Evolutionary conservation across 2,888 invertebrate species (phyloP), one percentile per base, ranked within the genome.

Genomic region (Hydropsyche betteni): DNA sequence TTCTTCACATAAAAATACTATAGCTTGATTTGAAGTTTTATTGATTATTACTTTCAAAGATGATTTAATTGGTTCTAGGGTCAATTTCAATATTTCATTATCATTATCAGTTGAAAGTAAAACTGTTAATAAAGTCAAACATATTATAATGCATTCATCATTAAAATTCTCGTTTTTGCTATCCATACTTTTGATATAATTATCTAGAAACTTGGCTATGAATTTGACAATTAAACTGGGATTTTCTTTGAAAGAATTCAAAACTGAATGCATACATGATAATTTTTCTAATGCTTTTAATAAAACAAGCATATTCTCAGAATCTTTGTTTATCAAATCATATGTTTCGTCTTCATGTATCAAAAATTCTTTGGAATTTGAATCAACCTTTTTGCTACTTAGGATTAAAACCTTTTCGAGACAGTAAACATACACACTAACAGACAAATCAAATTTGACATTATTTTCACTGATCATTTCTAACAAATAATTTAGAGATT

Each of bases 251-350:
- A 90, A 82, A 72, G 83, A 80, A 70, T 82, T 81, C 55, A 87
- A 83, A 44, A 89, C 82, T 80, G 84, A 84, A 74, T 85, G 83
- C 78, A 85, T 84, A 75, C 85, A 85, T 2, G 88, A 84, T 81
- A 90, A 83, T 80, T 87, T 86, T 75, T 88, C 86, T 33, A 90
- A 83, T 58, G 89, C 79, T 75, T 88, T 87, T 52, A 89, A 85
- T 76, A 88, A 84, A 4, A 83, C 81, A 36, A 86, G 82, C 82
- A 88, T 88, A 70, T 86, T 83, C 81, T 84, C 83, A 7, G 83
- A 80, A 64, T 76, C 79, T 74, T 81, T 81, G 74, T 80, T 81
- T 69, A 82, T 16, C 79, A 83, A 82, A 69, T 52, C n/a, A 14
- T 83, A 80, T 10, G 84, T 82, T 74, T 86, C 84, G 75, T 85